Evolutionary conservation across 2,888 invertebrate genomes (phyloP).

Genomic region (Deroplatys truncata): DNA sequence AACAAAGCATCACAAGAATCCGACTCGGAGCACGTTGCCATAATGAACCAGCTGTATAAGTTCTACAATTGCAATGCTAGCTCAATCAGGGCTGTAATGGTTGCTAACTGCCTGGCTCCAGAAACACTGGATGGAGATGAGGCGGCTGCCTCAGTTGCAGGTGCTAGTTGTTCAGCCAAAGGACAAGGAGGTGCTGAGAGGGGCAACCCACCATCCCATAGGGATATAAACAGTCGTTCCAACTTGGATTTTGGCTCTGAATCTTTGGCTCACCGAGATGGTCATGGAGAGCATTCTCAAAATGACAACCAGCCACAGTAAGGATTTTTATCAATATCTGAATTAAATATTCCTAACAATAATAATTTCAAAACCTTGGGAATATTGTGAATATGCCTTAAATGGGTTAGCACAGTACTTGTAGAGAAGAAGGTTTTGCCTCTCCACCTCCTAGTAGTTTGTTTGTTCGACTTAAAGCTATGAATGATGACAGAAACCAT

Average conservation of each 20-base stretch:
- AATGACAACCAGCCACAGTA: background rate
- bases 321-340: background rate
- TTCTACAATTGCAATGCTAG: slow-evolving; percentile 80
- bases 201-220: slow-evolving; percentile 53
- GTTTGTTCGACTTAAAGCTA: no score
- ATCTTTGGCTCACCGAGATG: background rate
- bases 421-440: no score
- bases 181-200: slow-evolving; percentile 32
- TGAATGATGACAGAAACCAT: no score
- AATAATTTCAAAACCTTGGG: no score
- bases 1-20: slow-evolving; percentile 73
- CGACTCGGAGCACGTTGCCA: slow-evolving; percentile 72
- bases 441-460: no score
- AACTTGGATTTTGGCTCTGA: background rate
- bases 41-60: slow-evolving; percentile 62
- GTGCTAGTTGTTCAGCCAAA: background rate
- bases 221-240: slow-evolving; percentile 43
- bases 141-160: background rate
- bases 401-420: no score
- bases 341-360: no score
- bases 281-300: background rate
- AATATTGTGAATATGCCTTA: no score
- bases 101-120: slow-evolving; percentile 63
- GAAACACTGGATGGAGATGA: slow-evolving; percentile 38
- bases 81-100: slow-evolving; percentile 70